Evolutionary conservation across 2,888 invertebrate species (phyloP).

Genomic region (Iselma pallidipennis): DNA sequence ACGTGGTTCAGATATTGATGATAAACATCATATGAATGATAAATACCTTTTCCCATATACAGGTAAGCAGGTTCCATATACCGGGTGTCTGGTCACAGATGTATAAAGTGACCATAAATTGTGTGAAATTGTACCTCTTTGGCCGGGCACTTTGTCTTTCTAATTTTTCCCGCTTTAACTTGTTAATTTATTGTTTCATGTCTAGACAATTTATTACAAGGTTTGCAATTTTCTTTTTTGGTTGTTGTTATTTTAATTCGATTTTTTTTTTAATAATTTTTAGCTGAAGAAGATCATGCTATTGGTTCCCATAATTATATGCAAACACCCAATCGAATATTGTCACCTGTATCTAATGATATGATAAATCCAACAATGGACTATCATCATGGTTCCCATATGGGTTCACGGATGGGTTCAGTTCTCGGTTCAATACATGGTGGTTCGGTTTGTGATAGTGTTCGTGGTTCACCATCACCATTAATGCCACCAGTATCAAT

Average conservation of each 20-base stretch:
- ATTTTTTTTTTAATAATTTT: conserved; percentile 41
- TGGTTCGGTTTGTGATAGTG: conserved; percentile 51
- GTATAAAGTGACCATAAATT: too few relatives aligned
- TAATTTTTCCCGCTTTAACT: neutral
- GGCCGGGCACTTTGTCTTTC: too few relatives aligned
- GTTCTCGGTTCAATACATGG: conserved; percentile 51
- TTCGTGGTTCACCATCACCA: conserved; percentile 53
- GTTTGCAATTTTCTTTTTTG: conserved; percentile 6
- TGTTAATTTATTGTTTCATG: conserved; percentile 19
- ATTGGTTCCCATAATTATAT: conserved; percentile 46
- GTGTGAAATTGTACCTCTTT: too few relatives aligned
- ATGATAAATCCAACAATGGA: conserved; percentile 60
- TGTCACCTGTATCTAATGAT: conserved; percentile 57
- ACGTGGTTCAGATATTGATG: conserved; percentile 71
- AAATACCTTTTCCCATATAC: conserved; percentile 86
- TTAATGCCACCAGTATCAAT: conserved; percentile 52
- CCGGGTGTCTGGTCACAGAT: too few relatives aligned
- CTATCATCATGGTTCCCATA: conserved; percentile 45
- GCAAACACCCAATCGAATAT: conserved; percentile 47
- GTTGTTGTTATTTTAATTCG: conserved; percentile 2
- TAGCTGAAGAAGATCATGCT: conserved; percentile 77
- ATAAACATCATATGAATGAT: conserved; percentile 73
- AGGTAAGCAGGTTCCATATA: too few relatives aligned
- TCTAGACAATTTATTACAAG: conserved; percentile 19
- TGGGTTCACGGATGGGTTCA: conserved; percentile 53